Evolutionary conservation across 2,797 vertebrate genomes (phyloP).

Genomic region (Amblyraja radiata): DNA sequence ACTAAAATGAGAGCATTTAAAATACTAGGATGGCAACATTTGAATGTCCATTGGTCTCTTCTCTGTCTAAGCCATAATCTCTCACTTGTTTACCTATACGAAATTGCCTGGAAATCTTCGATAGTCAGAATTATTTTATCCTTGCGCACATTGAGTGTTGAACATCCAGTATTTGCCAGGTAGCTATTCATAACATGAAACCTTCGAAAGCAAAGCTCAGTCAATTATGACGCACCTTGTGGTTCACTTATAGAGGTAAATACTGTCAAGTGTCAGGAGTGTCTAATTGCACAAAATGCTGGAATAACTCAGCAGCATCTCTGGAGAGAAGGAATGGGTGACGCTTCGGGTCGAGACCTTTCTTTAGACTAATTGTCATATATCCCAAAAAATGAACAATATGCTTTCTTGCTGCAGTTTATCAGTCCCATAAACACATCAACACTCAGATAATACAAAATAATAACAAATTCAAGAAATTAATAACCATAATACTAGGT

Average conservation of each 20-base stretch:
- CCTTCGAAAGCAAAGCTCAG: constrained; percentile 2
- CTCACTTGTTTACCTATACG: constrained; percentile 1
- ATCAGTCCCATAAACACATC: too few species aligned
- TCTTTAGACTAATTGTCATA: too few species aligned
- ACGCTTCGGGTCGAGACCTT: too few species aligned
- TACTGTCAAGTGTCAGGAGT: too few species aligned
- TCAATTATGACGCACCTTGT: not conserved
- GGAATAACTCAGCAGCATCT: too few species aligned
- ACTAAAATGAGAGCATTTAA: constrained; percentile 19
- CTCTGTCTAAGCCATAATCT: constrained; percentile 9
- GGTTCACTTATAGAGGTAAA: not conserved
- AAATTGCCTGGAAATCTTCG: not conserved
- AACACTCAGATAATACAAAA: too few species aligned
- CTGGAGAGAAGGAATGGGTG: too few species aligned
- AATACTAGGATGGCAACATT: constrained; percentile 13
- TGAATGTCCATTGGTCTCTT: not conserved
- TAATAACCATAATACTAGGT: too few species aligned
- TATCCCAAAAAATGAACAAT: too few species aligned
- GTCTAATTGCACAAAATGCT: too few species aligned
- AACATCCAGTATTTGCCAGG: not conserved
- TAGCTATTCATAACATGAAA: constrained; percentile 21
- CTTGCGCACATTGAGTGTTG: not conserved
- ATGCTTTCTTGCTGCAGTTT: too few species aligned
- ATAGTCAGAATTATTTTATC: constrained; percentile 3
- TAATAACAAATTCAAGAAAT: too few species aligned